Base-by-base conservation (phyloP, 2,113 vertebrate species). In the Gasterosteus nipponicus region DNA sequence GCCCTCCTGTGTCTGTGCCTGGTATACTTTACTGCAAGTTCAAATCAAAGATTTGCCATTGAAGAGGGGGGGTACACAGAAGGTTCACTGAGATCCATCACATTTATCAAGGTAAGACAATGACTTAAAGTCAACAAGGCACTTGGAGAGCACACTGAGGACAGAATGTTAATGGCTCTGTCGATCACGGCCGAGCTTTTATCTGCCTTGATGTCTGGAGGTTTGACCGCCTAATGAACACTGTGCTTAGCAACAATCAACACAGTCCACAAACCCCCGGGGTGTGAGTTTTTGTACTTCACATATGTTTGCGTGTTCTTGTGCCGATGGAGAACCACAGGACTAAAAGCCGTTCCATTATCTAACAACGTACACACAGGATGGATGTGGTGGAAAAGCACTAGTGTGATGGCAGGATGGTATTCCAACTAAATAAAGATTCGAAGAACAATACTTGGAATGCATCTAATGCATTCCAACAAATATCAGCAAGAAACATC, bases 171-270 rank as follows among this genome's bases (percentile, higher is more conserved):
- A 80, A 84, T 80, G 59, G 12, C 7, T 59, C 54, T 53, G 73
- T 72, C 12, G 33, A 77, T 64, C 31, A 66, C 51, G 42, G 58
- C 38, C 41, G 54, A 71, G 74, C 41, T 86, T 80, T 80, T 29
- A 80, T 81, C 65, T 46, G 41, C 56, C n/a, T 8, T 10, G 66
- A 64, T 65, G 64, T 63, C 72, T 58, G 41, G 61, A 72, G 66
- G 69, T 82, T 78, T 81, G 75, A 69, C 69, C 22, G 3, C 44
- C 39, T 85, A 87, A 84, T 75, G 80, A 77, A 44, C 62, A 78
- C 39, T 63, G 66, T 26, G 67, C 49, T 79, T 77, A 70, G 59
- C 41, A 80, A 76, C 69, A 74, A 67, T 80, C 60, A 77, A 29
- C 44, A 83, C 57, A 84, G 29, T 75, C 54, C 49, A 74, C 58